Evolutionary conservation across 2,113 vertebrate genomes (phyloP).

Genomic region (Asarcornis scutulata): DNA sequence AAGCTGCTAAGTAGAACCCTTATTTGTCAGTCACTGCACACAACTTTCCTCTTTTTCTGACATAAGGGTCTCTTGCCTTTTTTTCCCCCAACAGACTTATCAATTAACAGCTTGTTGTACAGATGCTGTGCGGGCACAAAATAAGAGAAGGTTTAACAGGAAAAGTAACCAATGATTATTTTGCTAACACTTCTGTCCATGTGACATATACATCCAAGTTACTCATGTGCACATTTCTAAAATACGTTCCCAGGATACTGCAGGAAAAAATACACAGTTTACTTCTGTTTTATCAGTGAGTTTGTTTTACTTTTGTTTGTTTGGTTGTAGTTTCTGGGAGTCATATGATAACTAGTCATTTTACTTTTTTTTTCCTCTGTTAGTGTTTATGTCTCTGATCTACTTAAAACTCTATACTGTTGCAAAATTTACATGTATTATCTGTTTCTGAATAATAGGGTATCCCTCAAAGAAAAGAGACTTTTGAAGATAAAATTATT

Average conservation of each 20-base stretch:
- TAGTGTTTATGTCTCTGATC: neutral
- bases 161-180: neutral
- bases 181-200: neutral
- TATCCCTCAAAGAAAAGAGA: neutral
- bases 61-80: neutral
- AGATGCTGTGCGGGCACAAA: neutral
- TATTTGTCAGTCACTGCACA: neutral
- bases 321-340: neutral
- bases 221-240: neutral
- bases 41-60: neutral
- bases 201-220: neutral
- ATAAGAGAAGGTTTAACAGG: neutral
- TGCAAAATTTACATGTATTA: neutral
- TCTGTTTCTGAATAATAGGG: neutral
- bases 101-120: neutral
- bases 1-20: neutral
- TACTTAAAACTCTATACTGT: neutral
- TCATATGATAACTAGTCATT: neutral
- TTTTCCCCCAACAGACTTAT: neutral
- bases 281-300: neutral
- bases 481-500: neutral
- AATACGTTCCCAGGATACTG: slow-evolving; percentile 3
- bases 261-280: neutral
- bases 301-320: neutral
- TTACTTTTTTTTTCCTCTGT: neutral